phyloP scores from a whole-genome alignment of 2,113 vertebrate species.

The Anarrhichthys ocellatus region DNA sequence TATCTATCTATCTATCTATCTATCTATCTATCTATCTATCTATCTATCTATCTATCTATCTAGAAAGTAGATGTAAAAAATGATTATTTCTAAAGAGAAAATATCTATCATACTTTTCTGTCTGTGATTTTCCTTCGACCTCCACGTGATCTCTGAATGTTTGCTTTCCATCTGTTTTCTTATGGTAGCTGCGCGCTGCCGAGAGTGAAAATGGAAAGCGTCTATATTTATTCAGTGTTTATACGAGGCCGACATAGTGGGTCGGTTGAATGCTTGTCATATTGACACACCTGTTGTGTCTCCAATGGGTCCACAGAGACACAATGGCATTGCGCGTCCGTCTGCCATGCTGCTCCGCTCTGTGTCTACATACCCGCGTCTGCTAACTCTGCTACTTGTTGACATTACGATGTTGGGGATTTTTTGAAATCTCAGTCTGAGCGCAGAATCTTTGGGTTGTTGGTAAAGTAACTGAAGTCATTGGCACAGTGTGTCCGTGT shows the following conservation, averaged over 20 bases:
- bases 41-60: too few relatives aligned
- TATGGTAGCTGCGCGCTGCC: slow-evolving; percentile 40
- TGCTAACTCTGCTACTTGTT: slow-evolving; percentile 54
- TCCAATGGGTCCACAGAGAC: slow-evolving; percentile 69
- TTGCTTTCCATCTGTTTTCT: slow-evolving; percentile 51
- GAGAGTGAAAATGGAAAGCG: slow-evolving; percentile 69
- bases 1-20: too few relatives aligned
- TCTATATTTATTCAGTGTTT: slow-evolving; percentile 76
- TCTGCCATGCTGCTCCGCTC: slow-evolving; percentile 14
- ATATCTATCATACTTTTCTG: background rate
- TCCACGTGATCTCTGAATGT: slow-evolving; percentile 32
- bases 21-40: too few relatives aligned
- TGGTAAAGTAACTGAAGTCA: background rate
- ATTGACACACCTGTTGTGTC: slow-evolving; percentile 84
- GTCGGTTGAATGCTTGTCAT: slow-evolving; percentile 71
- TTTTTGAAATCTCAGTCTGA: slow-evolving; percentile 18
- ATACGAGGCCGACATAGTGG: slow-evolving; percentile 54
- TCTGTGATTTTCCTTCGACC: slow-evolving; percentile 36
- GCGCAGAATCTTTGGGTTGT: slow-evolving; percentile 8
- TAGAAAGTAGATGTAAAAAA: background rate
- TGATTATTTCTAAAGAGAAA: background rate
- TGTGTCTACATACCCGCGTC: slow-evolving; percentile 25
- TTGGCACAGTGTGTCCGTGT: background rate
- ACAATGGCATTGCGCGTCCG: slow-evolving; percentile 63
- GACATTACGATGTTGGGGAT: slow-evolving; percentile 19